Evolutionary conservation across 1,140 invertebrate species (phyloP).

Genomic region (Hylyphantes graminicola): DNA sequence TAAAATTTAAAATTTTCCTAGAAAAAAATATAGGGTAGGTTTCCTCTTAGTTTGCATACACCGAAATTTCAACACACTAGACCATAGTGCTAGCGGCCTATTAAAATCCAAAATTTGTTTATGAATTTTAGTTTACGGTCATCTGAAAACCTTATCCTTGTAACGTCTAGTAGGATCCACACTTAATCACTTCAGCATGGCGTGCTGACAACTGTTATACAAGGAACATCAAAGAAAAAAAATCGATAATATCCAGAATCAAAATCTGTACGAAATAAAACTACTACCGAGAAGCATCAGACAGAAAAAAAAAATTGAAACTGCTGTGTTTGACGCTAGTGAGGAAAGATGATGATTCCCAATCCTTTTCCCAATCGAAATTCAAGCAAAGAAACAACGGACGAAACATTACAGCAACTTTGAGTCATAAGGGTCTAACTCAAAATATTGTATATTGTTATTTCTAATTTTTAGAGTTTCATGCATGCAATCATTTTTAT

Average conservation of each 20-base stretch:
- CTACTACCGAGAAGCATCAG: background rate
- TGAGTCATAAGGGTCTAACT: too few species aligned
- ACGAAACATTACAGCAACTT: background rate
- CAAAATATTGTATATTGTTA: too few species aligned
- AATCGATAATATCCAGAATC: constrained; percentile 30
- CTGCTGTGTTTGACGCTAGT: constrained; percentile 11
- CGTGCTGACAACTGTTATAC: constrained; percentile 34
- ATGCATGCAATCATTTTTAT: background rate
- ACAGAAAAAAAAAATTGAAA: background rate
- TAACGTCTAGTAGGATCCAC: background rate
- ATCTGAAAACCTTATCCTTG: background rate
- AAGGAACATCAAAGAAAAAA: background rate
- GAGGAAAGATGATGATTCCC: constrained; percentile 50
- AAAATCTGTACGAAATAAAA: constrained; percentile 9
- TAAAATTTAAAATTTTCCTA: too few species aligned
- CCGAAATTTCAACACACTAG: too few species aligned
- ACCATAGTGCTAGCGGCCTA: too few species aligned
- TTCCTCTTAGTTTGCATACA: too few species aligned
- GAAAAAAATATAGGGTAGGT: too few species aligned
- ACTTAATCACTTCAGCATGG: background rate
- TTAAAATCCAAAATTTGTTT: too few species aligned
- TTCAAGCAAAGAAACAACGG: constrained; percentile 1
- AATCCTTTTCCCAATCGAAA: constrained; percentile 48
- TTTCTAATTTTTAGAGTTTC: background rate
- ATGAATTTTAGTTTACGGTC: too few species aligned